Base-by-base conservation (phyloP, 2,113 vertebrate genomes). In the Callochromis pleurospilus region DNA sequence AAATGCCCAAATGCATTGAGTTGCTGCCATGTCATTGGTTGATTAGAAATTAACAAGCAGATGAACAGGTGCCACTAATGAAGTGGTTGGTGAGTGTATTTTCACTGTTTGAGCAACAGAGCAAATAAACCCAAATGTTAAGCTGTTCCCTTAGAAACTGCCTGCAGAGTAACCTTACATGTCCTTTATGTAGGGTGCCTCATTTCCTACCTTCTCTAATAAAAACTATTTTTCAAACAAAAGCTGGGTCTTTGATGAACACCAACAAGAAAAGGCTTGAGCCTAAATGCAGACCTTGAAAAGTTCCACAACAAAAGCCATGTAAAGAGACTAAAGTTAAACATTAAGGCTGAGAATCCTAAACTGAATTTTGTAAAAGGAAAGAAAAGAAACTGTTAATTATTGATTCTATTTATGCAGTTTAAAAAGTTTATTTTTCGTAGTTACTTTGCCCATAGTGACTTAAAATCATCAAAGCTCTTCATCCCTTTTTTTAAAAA, bases 251-350 rank as follows among this genome's bases (percentile, higher is more conserved):
- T 45, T 42, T 70, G 36, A 42, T 70, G n/a, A 42, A 70, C 38
- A 45, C 38, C 13, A 73, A 17, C 40, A 29, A 73, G 24, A 24
- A 26, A 45, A 26, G 7, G n/a, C 65, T 3, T 24, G 38, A 1
- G 38, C 65, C 65, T 40, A 17, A 42, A 70, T 70, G 7, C 1
- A 70, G 65, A 42, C 38, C 21, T 0, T 24, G 2, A 15, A 10
- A 45, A 10, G 38, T 45, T 73, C 38, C 21, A 17, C 13, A 73
- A 0, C 21, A 73, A 1, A 45, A 0, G 21, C 21, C 8, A 24
- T 0, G 0, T 1, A 15, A 15, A 10, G 21, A 45, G n/a, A 42
- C 7, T 9, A 26, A 70, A 42, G 36, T 42, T n/a, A 60, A 60
- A 60, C 29, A 33, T 70, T 15, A 70, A 68, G 58, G 29, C 58